phyloP scores from a whole-genome alignment of 2,797 vertebrate genomes.

The Morus bassanus region DNA sequence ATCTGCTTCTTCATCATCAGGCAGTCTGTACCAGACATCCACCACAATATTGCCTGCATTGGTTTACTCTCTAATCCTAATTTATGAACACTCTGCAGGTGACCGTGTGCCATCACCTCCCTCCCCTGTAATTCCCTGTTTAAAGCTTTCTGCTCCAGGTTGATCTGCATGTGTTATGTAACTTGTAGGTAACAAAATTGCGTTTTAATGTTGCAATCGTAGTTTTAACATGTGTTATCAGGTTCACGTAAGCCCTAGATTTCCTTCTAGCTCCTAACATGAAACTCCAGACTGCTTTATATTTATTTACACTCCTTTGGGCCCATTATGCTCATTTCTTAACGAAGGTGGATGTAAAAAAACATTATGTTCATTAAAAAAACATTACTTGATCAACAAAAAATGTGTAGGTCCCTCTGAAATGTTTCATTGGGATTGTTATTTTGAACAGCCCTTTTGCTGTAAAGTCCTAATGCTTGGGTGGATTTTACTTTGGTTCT shows the following conservation, averaged over 20 bases:
- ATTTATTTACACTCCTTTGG: neutral
- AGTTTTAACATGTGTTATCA: neutral
- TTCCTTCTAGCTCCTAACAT: neutral
- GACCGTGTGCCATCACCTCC: neutral
- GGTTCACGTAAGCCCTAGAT: neutral
- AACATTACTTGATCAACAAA: neutral
- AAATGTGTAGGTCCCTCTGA: neutral
- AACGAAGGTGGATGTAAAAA: neutral
- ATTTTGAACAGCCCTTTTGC: neutral
- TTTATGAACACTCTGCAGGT: neutral
- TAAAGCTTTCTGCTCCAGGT: neutral
- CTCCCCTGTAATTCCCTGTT: rapidly evolving
- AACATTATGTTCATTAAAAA: neutral
- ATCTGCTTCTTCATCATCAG: neutral
- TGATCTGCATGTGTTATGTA: neutral
- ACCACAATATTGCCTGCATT: neutral
- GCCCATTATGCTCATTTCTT: neutral
- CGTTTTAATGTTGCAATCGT: neutral
- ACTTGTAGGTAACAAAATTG: neutral
- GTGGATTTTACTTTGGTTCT: neutral
- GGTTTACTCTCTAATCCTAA: neutral
- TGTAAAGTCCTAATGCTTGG: neutral
- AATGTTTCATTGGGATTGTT: neutral
- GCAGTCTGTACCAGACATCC: rapidly evolving
- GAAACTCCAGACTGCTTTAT: neutral